Conservation (phyloP, 2,113 vertebrate genomes). For the Epinephelus lanceolatus region DNA sequence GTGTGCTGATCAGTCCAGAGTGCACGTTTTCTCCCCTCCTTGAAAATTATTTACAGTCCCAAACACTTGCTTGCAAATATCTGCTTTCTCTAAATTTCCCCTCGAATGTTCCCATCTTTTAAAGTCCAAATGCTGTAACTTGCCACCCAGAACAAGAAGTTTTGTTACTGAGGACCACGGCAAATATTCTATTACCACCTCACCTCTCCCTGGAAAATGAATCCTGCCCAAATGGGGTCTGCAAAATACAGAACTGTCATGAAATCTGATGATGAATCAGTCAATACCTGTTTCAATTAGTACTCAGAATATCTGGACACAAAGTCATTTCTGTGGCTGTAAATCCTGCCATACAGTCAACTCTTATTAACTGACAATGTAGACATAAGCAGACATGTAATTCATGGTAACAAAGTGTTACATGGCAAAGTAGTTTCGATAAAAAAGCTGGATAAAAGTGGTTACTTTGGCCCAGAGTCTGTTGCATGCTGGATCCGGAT, state of each 20-base stretch:
- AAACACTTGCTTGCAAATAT: background rate
- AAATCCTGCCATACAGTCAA: slow-evolving; percentile 1
- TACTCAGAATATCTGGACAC: background rate
- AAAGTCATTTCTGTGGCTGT: background rate
- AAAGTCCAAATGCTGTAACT: background rate
- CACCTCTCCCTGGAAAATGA: background rate
- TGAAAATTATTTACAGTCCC: background rate
- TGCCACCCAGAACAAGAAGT: too few species aligned
- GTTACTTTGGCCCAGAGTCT: slow-evolving; percentile 18
- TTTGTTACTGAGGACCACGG: background rate
- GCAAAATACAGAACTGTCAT: background rate
- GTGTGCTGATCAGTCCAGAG: background rate
- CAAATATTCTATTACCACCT: background rate
- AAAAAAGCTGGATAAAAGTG: background rate
- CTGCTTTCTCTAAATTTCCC: background rate
- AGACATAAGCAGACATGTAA: background rate
- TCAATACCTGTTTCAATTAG: background rate
- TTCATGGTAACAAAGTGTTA: background rate
- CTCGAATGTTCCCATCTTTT: background rate
- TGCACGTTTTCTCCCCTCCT: too few species aligned
- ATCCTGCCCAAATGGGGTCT: background rate
- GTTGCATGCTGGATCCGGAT: slow-evolving; percentile 12
- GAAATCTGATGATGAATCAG: background rate
- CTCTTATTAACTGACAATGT: background rate
- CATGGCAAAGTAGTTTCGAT: background rate